Percentiles rank a stretch among this genome's conserved stretches.
These are phyloP conservation scores for Apomyelois bistriatella DNA, from an alignment of 2,888 invertebrate genomes.

Conservation along the genomic window DNA sequence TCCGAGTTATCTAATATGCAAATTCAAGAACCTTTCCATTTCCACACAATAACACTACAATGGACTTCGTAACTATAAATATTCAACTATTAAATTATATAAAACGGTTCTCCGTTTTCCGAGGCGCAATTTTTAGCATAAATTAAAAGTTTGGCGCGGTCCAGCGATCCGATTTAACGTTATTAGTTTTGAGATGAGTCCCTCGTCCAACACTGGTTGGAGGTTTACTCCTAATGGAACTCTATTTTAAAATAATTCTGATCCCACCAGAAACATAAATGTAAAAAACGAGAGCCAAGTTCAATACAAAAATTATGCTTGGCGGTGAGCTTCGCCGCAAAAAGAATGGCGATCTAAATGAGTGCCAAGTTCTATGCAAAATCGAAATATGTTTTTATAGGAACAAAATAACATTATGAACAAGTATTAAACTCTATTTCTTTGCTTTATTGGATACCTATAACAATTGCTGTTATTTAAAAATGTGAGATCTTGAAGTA, in stretches of 20 bases:
- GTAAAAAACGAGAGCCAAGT: too few relatives aligned
- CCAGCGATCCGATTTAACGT: conserved; percentile 6
- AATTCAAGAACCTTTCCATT: not conserved
- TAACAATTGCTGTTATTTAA: too few relatives aligned
- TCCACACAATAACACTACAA: conserved; percentile 1
- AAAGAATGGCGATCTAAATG: too few relatives aligned
- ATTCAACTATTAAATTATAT: not conserved
- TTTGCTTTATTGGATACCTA: too few relatives aligned
- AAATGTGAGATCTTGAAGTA: too few relatives aligned
- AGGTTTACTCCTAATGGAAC: not conserved
- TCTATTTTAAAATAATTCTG: not conserved
- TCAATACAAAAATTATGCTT: too few relatives aligned
- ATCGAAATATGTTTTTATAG: too few relatives aligned
- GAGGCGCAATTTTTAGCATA: not conserved
- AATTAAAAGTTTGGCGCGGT: conserved; percentile 6
- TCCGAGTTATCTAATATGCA: not conserved
- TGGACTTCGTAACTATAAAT: not conserved
- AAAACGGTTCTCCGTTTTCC: not conserved
- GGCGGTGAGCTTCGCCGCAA: too few relatives aligned
- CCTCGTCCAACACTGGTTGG: not conserved
- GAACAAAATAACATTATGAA: too few relatives aligned
- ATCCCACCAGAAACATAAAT: too few relatives aligned
- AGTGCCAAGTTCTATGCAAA: too few relatives aligned
- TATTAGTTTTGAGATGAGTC: conserved; percentile 4
- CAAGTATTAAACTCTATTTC: too few relatives aligned